Conservation (phyloP, 2,888 invertebrate genomes). For the Beris morrisii region DNA sequence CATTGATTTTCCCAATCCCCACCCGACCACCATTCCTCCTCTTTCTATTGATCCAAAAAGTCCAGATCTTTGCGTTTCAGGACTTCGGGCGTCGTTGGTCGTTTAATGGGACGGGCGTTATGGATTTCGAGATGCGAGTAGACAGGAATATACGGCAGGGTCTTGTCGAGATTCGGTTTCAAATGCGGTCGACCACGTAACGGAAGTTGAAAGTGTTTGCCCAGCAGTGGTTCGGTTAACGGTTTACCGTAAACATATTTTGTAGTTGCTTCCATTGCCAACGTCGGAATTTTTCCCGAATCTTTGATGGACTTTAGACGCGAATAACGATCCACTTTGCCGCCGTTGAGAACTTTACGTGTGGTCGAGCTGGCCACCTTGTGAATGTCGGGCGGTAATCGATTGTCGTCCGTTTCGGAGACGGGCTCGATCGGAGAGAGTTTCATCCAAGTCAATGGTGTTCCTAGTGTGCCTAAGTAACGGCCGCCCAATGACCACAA, state of each 20-base stretch:
- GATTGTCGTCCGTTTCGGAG: slow-evolving; percentile 57
- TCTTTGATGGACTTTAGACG: slow-evolving; percentile 34
- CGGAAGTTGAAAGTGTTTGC: slow-evolving; percentile 62
- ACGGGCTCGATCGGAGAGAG: slow-evolving; percentile 55
- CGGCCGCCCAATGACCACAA: slow-evolving; percentile 75
- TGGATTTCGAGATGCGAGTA: slow-evolving; percentile 69
- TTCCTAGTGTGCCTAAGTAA: slow-evolving; percentile 74
- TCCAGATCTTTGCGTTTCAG: slow-evolving; percentile 53
- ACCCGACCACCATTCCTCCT: neutral
- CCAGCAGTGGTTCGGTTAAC: slow-evolving; percentile 62
- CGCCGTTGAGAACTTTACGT: slow-evolving; percentile 63
- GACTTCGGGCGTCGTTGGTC: slow-evolving; percentile 61
- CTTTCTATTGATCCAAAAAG: slow-evolving; percentile 39
- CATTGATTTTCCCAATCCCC: too few species aligned
- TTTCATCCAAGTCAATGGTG: slow-evolving; percentile 65
- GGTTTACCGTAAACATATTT: slow-evolving; percentile 60
- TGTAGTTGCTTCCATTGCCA: slow-evolving; percentile 52
- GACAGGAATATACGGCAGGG: slow-evolving; percentile 68
- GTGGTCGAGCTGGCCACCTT: slow-evolving; percentile 77
- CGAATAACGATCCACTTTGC: slow-evolving; percentile 31
- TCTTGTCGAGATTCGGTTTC: slow-evolving; percentile 63
- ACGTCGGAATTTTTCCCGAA: slow-evolving; percentile 54
- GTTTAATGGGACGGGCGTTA: slow-evolving; percentile 60
- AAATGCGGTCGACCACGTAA: slow-evolving; percentile 58
- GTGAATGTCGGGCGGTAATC: slow-evolving; percentile 73